phyloP scores from a whole-genome alignment of 2,113 vertebrate species.

The Tringa solitaria region DNA sequence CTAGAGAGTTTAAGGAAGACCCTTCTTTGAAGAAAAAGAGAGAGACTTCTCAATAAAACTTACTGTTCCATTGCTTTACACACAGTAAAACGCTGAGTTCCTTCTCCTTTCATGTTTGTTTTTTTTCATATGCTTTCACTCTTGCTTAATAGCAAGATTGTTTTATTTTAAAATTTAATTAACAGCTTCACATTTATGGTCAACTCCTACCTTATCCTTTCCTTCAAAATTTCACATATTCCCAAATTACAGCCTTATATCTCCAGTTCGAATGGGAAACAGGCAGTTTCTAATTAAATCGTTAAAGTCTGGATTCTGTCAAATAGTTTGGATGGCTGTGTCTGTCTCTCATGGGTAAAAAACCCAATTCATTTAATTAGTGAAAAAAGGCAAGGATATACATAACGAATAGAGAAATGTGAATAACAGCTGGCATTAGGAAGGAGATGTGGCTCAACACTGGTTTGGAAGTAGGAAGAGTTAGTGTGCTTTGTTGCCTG shows the following conservation, averaged over 20 bases:
- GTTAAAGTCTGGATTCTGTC: neutral
- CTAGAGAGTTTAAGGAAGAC: neutral
- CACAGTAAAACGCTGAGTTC: neutral
- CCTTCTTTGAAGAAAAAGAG: neutral
- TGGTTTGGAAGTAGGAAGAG: neutral
- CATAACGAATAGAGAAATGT: neutral
- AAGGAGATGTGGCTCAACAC: neutral
- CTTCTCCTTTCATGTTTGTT: neutral
- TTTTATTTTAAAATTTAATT: slow-evolving; percentile 4
- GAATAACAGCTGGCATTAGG: neutral
- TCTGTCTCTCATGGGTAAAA: neutral
- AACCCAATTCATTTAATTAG: neutral
- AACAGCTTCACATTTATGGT: neutral
- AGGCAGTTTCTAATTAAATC: neutral
- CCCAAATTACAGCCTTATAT: neutral
- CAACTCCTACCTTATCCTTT: neutral
- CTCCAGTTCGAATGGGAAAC: neutral
- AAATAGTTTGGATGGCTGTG: neutral
- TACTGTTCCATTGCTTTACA: neutral
- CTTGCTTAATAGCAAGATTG: neutral
- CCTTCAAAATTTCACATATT: neutral
- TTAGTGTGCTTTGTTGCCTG: neutral
- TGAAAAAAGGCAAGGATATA: neutral
- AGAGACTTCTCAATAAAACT: neutral
- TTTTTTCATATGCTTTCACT: neutral